Conservation (phyloP, 2,113 vertebrate genomes). For the Nasalis larvatus region DNA sequence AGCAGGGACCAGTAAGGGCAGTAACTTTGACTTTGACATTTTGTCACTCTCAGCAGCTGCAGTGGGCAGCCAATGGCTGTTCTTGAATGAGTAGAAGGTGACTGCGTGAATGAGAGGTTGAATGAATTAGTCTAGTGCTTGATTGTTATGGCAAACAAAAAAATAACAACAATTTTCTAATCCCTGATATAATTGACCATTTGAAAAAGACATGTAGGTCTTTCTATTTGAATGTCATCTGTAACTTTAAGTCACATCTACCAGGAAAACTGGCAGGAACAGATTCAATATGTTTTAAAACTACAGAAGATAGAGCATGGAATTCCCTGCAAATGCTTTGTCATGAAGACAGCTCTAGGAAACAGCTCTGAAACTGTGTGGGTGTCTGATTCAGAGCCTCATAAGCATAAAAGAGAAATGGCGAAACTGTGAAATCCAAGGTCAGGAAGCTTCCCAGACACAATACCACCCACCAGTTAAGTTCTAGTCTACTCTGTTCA, state of each 20-base stretch:
- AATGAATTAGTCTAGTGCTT: neutral
- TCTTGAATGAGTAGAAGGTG: neutral
- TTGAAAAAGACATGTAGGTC: neutral
- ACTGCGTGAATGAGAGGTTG: neutral
- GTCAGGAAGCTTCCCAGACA: neutral
- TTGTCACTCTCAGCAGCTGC: neutral
- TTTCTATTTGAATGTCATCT: neutral
- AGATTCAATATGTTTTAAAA: neutral
- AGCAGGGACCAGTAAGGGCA: neutral
- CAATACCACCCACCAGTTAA: neutral
- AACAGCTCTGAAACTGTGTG: neutral
- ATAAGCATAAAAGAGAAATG: neutral
- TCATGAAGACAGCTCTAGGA: neutral
- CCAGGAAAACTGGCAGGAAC: neutral
- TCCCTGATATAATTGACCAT: neutral
- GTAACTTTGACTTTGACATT: neutral
- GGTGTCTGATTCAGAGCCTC: neutral
- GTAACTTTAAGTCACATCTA: neutral
- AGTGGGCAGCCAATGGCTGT: neutral
- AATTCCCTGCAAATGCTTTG: neutral
- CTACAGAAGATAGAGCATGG: neutral
- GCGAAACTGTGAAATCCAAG: conserved; percentile 1
- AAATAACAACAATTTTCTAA: neutral
- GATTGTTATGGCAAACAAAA: neutral
- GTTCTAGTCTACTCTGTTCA: neutral